Conservation (phyloP, 53 echinoderm and acorn worm species). For the Temnopleurus reevesii region DNA sequence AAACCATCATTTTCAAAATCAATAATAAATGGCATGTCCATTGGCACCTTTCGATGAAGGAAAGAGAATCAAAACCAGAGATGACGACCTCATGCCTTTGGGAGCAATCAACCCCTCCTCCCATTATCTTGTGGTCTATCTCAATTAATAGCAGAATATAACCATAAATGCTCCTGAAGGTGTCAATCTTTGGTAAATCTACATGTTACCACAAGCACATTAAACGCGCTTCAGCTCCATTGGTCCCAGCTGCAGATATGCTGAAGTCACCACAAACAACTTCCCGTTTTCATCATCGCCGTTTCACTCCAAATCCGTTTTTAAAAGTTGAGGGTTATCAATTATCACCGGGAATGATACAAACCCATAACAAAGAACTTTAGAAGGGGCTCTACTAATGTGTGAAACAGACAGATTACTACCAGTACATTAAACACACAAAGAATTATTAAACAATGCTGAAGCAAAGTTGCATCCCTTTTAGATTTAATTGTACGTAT, state of each 20-base stretch:
- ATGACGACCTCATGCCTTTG: background rate
- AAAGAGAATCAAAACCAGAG: background rate
- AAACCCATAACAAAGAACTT: background rate
- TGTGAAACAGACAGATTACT: background rate
- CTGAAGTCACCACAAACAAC: slow-evolving; percentile 16
- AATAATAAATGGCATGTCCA: too few species aligned
- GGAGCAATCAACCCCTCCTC: background rate
- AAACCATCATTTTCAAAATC: too few species aligned
- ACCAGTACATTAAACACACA: slow-evolving; percentile 9
- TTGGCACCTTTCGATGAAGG: background rate
- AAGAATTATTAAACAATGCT: background rate
- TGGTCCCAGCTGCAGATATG: background rate
- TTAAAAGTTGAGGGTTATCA: background rate
- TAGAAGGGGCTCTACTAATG: background rate
- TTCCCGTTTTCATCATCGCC: background rate
- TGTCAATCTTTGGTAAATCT: background rate
- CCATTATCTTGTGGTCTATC: slow-evolving; percentile 25
- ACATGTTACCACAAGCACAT: slow-evolving; percentile 18
- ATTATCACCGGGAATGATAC: slow-evolving; percentile 20
- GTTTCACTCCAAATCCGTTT: background rate
- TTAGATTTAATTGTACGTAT: background rate
- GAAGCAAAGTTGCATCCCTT: background rate
- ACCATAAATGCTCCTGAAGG: background rate
- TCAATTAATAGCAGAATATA: slow-evolving; percentile 11
- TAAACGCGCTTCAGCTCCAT: background rate